Base-by-base conservation (phyloP, 2,113 vertebrate genomes). In the Aptenodytes forsteri region DNA sequence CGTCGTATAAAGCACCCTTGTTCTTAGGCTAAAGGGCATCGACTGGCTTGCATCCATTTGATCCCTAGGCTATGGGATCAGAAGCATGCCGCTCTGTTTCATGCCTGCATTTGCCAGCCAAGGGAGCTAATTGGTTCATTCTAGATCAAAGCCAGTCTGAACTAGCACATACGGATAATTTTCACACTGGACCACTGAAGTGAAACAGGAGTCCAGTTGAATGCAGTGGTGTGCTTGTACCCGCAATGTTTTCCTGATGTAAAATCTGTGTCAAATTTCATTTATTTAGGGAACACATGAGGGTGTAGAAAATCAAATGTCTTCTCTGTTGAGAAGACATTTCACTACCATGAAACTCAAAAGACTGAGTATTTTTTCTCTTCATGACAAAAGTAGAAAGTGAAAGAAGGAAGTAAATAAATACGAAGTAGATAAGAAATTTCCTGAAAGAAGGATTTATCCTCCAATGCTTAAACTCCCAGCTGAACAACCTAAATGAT, bases 1-100 rank as follows among this genome's bases (percentile, higher is more conserved):
- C 2, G 18, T 12, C 1, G 0, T 34, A 34, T 11, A 22, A 21
- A 61, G 3, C 4, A 16, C 32, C 29, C 16, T 50, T 19, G 3
- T 47, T 85, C 70, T 67, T 27, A 17, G 14, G 4, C 30, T 26
- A 47, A 77, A 49, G 14, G 14, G 3, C 32, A 42, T 27, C 0
- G 1, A 9, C 22, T 88, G 47, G 16, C 20, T 73, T 66, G 27
- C 4, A 66, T 58, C 30, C 36, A 29, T 52, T 36, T 47, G 40
- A 66, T 49, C 46, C 19, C 16, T 52, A 56, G 14, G 5, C 40
- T 73, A 10, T 8, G 16, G n/a, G 40, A 72, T 56, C 38, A 55
- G 62, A 61, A 76, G 29, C 9, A 11, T 2, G 0, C 1, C 6
- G 1, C 12, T 61, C 34, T 80, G 13, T n/a, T 95, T 66, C 27